Percentiles rank a stretch among this genome's conserved stretches.
These are phyloP conservation scores for Cistogaster globosa DNA, from an alignment of 2,888 invertebrate species.

Conservation along the genomic window DNA sequence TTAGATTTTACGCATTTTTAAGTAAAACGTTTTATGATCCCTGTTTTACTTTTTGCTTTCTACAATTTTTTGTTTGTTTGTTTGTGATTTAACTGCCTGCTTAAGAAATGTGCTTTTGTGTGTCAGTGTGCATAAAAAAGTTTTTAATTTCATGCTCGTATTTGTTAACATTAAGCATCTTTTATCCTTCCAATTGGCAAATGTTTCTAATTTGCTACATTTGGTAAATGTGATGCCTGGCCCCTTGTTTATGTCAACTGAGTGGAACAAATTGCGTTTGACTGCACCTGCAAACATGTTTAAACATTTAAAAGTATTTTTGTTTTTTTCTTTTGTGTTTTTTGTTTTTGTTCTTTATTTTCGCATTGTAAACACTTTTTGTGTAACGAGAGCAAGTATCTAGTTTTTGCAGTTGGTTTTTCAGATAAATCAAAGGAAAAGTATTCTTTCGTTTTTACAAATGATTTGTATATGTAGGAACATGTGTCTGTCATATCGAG, in stretches of 20 bases:
- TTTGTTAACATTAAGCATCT: slow-evolving; percentile 29
- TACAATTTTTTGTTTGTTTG: background rate
- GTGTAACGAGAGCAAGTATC: background rate
- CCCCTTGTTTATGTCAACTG: slow-evolving; percentile 81
- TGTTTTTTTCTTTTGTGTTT: slow-evolving; percentile 33
- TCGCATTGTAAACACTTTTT: background rate
- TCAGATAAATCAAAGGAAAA: too few relatives aligned
- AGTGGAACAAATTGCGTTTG: slow-evolving; percentile 80
- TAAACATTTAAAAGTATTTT: slow-evolving; percentile 53
- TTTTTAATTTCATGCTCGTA: slow-evolving; percentile 35
- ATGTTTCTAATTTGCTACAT: slow-evolving; percentile 63
- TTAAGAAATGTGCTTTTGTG: slow-evolving; percentile 31
- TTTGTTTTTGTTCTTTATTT: slow-evolving; percentile 34
- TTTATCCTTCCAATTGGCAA: slow-evolving; percentile 45
- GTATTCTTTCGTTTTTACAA: too few relatives aligned
- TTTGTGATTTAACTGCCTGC: slow-evolving; percentile 25
- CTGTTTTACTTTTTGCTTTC: slow-evolving; percentile 15
- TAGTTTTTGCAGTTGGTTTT: background rate
- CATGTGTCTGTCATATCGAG: too few relatives aligned
- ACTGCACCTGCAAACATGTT: slow-evolving; percentile 81
- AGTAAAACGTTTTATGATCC: slow-evolving; percentile 67
- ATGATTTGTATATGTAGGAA: too few relatives aligned
- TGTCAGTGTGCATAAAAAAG: slow-evolving; percentile 29
- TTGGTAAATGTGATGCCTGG: slow-evolving; percentile 59
- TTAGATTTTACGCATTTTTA: slow-evolving; percentile 81